Conservation (phyloP, 2,888 invertebrate genomes). For the Euplexia lucipara region DNA sequence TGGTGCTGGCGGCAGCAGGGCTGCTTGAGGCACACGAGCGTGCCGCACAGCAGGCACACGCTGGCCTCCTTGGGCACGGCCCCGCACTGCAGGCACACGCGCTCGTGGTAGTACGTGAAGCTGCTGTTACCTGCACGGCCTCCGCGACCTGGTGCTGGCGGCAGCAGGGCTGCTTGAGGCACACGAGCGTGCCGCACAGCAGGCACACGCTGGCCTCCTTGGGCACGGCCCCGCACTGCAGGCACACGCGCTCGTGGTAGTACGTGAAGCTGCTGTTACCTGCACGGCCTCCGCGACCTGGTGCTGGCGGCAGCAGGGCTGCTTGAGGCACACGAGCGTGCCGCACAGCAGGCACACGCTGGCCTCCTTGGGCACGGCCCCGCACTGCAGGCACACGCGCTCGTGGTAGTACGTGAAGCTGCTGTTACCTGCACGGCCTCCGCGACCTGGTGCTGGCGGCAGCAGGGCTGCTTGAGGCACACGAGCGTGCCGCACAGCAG, state of each 20-base stretch:
- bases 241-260: constrained; percentile 97
- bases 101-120: constrained; percentile 97
- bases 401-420: constrained; percentile 97
- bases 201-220: constrained; percentile 92
- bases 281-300: constrained; percentile 65
- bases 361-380: constrained; percentile 93
- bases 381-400: constrained; percentile 96
- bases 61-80: constrained; percentile 93
- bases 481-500: constrained; percentile 93
- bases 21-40: constrained; percentile 87
- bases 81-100: constrained; percentile 96
- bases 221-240: constrained; percentile 97
- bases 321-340: constrained; percentile 87
- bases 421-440: constrained; percentile 60
- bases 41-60: constrained; percentile 96
- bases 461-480: constrained; percentile 88
- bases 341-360: constrained; percentile 96
- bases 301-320: constrained; percentile 65
- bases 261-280: constrained; percentile 92
- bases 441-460: constrained; percentile 64
- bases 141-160: constrained; percentile 65
- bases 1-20: constrained; percentile 65
- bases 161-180: constrained; percentile 88
- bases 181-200: constrained; percentile 92
- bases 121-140: constrained; percentile 58